These are phyloP conservation scores for Argya squamiceps DNA, from an alignment of 2,797 vertebrate genomes.

Conservation along the genomic window DNA sequence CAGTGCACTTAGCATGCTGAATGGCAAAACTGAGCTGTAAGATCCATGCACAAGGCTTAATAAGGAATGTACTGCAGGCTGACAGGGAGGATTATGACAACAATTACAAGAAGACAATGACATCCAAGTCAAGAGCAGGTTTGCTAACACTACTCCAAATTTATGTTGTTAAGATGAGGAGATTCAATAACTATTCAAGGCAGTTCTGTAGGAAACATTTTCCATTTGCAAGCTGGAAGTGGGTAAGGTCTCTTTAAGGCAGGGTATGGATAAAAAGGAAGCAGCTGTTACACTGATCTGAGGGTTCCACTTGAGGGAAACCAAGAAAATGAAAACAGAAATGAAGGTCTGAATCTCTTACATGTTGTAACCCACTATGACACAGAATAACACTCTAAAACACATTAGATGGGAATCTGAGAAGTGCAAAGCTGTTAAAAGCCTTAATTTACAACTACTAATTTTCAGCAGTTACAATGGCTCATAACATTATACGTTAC, in stretches of 20 bases:
- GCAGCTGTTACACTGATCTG: not conserved
- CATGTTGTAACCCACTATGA: not conserved
- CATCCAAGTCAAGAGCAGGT: not conserved
- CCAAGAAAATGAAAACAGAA: not conserved
- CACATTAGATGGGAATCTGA: not conserved
- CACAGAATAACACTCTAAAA: not conserved
- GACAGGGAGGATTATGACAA: not conserved
- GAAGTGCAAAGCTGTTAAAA: slow-evolving; percentile 16
- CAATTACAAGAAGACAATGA: not conserved
- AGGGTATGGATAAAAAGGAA: not conserved
- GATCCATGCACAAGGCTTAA: not conserved
- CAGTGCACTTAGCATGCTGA: not conserved
- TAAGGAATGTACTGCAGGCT: not conserved
- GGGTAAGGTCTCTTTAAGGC: not conserved
- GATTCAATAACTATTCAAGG: not conserved
- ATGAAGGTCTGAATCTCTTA: not conserved
- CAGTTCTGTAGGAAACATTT: not conserved
- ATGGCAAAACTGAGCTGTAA: not conserved
- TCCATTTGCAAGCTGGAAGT: not conserved
- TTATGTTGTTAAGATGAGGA: not conserved
- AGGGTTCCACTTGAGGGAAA: not conserved
- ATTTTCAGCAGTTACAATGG: not conserved
- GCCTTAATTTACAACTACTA: not conserved
- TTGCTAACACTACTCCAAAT: not conserved
- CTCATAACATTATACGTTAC: not conserved